Base-by-base conservation (phyloP, 2,888 invertebrate genomes). In the Xylota segnis region DNA sequence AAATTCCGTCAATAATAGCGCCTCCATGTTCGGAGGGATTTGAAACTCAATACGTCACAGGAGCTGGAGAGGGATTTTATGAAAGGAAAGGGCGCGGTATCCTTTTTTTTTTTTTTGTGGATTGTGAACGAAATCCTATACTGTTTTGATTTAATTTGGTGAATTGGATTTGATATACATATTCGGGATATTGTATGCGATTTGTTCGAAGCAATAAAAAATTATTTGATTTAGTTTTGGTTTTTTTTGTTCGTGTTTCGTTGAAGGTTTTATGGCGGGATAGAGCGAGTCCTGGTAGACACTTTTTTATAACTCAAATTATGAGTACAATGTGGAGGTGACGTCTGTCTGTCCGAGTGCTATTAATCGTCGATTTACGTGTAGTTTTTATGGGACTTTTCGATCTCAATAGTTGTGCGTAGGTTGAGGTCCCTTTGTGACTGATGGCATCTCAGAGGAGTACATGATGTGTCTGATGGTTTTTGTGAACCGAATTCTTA, bases 81-180 rank as follows among this genome's bases (percentile, higher is more conserved):
- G 23, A n/a, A n/a, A n/a, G n/a, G 45, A 45, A 18, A 12, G 27
- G 61, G 43, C 29, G 61, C 61, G 61, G 23, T 27, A 61, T n/a
- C 27, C 40, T 18, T 65, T 65, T 65, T 10, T n/a, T 27, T 9
- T 0, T 52, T 18, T 23, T 12, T n/a, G n/a, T 10, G n/a, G 34
- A 6, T 0, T 6, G 12, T 34, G 14, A 16, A 56, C 10, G 58
- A 58, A 34, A 58, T 58, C 16, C 58, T 23, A 16, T 29, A 43
- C 56, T 45, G 61, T 61, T 61, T 40, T 61, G 43, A 61, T 61
- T 61, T 61, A 45, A 61, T 61, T 61, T 61, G 2, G 14, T 40
- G 43, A 29, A 61, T 43, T 59, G 59, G n/a, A 6, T 40, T 59
- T 5, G 23, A 43, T 14, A 43, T 14, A 43, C 32, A 32, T 23